A percentile compares a stretch with the other conserved stretches of the same genome.
Conservation (phyloP, 2,888 invertebrate species). For the Chesias legatella region DNA sequence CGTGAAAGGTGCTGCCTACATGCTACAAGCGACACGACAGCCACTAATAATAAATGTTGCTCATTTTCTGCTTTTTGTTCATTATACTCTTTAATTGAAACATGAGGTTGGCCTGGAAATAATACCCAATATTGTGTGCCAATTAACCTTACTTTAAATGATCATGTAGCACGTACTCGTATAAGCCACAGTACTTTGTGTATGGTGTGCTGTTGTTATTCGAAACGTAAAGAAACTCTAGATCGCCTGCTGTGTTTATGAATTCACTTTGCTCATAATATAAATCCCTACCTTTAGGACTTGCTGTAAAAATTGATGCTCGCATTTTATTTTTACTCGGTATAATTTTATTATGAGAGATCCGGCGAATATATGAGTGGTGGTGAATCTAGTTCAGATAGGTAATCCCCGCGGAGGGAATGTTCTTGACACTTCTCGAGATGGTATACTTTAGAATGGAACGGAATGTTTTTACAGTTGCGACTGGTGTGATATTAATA, state of each 20-base stretch:
- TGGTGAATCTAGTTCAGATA: slow-evolving; percentile 27
- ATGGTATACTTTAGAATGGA: slow-evolving; percentile 44
- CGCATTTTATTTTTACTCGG: slow-evolving; percentile 14
- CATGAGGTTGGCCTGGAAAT: slow-evolving; percentile 14
- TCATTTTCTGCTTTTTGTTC: slow-evolving; percentile 16
- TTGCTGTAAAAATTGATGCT: slow-evolving; percentile 34
- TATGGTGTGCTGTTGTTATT: slow-evolving; percentile 12
- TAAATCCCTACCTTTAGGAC: slow-evolving; percentile 29
- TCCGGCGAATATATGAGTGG: slow-evolving; percentile 32
- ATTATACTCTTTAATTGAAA: slow-evolving; percentile 16
- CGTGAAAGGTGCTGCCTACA: slow-evolving; percentile 48
- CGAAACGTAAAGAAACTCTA: slow-evolving; percentile 25
- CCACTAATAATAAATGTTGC: slow-evolving; percentile 17
- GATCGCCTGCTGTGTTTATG: slow-evolving; percentile 34
- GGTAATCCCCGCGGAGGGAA: slow-evolving; percentile 36
- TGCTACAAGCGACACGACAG: slow-evolving; percentile 18
- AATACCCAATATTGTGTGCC: slow-evolving; percentile 13
- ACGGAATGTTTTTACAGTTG: slow-evolving; percentile 20
- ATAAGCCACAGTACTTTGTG: slow-evolving; percentile 13
- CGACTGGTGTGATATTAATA: slow-evolving; percentile 7
- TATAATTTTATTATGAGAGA: slow-evolving; percentile 29
- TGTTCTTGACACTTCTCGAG: slow-evolving; percentile 41
- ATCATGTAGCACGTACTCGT: slow-evolving; percentile 13
- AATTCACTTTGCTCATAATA: slow-evolving; percentile 37
- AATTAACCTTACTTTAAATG: slow-evolving; percentile 16